phyloP scores from a whole-genome alignment of 2,888 invertebrate species.

The Trichopria drosophilae region DNA sequence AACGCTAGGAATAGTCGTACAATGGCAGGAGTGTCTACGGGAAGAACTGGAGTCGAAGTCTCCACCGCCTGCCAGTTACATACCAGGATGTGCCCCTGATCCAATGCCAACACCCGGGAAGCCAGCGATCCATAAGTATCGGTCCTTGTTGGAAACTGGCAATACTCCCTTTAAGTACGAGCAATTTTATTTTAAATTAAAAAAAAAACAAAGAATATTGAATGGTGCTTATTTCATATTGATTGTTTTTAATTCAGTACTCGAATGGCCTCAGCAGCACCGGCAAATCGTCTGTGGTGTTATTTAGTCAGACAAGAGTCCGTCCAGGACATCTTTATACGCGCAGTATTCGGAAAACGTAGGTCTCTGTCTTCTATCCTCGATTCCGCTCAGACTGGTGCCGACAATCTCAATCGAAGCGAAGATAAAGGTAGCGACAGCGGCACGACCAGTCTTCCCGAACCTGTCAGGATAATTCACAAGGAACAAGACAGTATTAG shows the following conservation, averaged over 20 bases:
- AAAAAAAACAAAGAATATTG: neutral
- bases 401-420: constrained; percentile 50
- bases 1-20: constrained; percentile 79
- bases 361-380: constrained; percentile 63
- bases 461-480: constrained; percentile 93
- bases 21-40: constrained; percentile 84
- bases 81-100: constrained; percentile 88
- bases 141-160: constrained; percentile 85
- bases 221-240: neutral
- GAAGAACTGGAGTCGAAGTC: constrained; percentile 76
- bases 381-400: constrained; percentile 53
- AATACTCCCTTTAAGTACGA: constrained; percentile 90
- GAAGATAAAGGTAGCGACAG: constrained; percentile 54
- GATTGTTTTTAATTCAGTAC: constrained; percentile 58
- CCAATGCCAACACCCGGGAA: constrained; percentile 62
- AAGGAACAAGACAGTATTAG: constrained; percentile 98
- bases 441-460: constrained; percentile 62
- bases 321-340: constrained; percentile 92
- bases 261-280: constrained; percentile 71
- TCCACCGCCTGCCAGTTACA: constrained; percentile 82
- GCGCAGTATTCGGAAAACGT: constrained; percentile 88
- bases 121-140: constrained; percentile 91
- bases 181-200: neutral
- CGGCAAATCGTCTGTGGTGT: constrained; percentile 85
- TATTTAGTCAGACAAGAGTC: constrained; percentile 89